Percentiles rank a stretch among this genome's conserved stretches.
Conservation (phyloP, 2,113 vertebrate genomes). For the Myotis davidii region DNA sequence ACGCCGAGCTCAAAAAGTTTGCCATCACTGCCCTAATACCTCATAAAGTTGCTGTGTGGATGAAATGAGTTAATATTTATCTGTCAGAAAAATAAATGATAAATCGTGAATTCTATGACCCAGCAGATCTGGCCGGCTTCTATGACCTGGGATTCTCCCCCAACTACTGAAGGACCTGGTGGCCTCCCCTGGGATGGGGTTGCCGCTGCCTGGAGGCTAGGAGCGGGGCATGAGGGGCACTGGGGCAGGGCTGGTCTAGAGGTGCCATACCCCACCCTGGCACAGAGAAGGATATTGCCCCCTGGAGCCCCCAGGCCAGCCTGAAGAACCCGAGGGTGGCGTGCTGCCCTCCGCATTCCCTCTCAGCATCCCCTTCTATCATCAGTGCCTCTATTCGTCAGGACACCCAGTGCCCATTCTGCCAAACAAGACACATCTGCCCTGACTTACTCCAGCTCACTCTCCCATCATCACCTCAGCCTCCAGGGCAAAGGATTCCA, state of each 20-base stretch:
- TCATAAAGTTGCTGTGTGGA: background rate
- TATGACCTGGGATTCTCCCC: background rate
- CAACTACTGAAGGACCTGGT: background rate
- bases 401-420: background rate
- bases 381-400: background rate
- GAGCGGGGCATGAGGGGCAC: background rate
- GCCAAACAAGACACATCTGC: background rate
- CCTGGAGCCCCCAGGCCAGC: background rate
- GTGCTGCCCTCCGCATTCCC: too few species aligned
- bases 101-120: background rate
- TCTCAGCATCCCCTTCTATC: background rate
- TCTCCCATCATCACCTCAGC: background rate
- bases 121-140: background rate
- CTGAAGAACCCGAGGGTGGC: background rate
- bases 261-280: background rate
- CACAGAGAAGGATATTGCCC: background rate
- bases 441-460: background rate
- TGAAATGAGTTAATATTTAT: background rate
- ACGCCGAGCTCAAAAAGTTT: too few species aligned
- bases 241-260: background rate
- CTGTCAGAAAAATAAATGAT: background rate
- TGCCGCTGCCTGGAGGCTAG: background rate
- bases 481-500: background rate
- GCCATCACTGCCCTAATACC: background rate
- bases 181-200: background rate